Conservation (phyloP, 2,113 vertebrate species). For the Leucoraja erinaceus region DNA sequence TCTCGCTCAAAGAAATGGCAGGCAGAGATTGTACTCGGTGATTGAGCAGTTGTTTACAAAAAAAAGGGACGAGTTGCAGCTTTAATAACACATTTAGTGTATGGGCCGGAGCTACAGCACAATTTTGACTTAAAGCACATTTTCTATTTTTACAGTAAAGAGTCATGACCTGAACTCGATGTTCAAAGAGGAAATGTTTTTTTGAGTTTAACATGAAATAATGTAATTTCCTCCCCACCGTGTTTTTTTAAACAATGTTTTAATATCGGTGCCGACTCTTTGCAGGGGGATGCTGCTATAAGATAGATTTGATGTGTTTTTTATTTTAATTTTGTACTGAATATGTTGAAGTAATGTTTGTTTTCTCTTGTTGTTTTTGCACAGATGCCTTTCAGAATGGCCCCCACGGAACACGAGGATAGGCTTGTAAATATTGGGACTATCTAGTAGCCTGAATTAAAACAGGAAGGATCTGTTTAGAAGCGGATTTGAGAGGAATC, state of each 20-base stretch:
- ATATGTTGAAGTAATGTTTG: not conserved
- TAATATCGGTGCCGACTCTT: not conserved
- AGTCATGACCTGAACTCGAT: not conserved
- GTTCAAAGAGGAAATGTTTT: not conserved
- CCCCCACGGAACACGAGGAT: conserved; percentile 54
- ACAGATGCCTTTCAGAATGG: conserved; percentile 57
- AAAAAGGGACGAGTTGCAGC: not conserved
- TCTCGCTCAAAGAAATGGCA: not conserved
- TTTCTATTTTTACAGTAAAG: not conserved
- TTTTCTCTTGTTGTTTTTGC: conserved; percentile 48
- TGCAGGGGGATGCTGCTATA: too few relatives aligned
- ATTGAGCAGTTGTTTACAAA: not conserved
- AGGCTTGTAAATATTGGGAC: conserved; percentile 58
- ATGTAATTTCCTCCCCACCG: not conserved
- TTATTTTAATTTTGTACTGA: not conserved
- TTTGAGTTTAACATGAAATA: not conserved
- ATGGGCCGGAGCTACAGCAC: not conserved
- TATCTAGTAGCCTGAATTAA: conserved; percentile 55
- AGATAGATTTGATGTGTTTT: not conserved
- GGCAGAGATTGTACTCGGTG: not conserved
- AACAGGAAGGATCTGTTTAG: conserved; percentile 44
- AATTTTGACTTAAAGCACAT: not conserved
- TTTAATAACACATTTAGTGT: not conserved
- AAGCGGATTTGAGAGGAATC: conserved; percentile 41
- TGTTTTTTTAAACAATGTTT: not conserved